These are phyloP conservation scores for Eulemur albifrons DNA, from an alignment of 2,797 vertebrate genomes.

Conservation along the genomic window DNA sequence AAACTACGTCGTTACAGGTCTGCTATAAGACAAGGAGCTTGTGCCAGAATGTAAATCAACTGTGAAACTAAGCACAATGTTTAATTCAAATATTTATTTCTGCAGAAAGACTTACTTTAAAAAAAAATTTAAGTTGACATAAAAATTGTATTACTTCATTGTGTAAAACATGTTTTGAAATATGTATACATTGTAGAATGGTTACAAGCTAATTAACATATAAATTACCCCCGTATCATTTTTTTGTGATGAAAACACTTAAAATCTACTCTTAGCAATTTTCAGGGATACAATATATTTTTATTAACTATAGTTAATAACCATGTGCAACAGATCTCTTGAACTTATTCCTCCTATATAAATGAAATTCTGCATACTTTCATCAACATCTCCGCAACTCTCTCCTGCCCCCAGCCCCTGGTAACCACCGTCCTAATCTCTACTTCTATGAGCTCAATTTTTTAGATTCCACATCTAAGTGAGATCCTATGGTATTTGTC, in stretches of 20 bases:
- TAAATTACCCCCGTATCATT: not conserved
- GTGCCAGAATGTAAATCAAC: not conserved
- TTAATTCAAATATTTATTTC: not conserved
- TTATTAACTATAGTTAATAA: not conserved
- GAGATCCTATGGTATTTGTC: not conserved
- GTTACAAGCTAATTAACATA: not conserved
- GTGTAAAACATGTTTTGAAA: not conserved
- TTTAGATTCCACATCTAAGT: not conserved
- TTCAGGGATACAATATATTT: not conserved
- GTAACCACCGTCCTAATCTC: not conserved
- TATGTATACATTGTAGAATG: not conserved
- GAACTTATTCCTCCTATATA: too few species aligned
- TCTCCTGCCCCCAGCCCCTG: not conserved
- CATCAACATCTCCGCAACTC: not conserved
- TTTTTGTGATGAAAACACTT: not conserved
- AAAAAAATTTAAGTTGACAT: not conserved
- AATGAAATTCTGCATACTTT: not conserved
- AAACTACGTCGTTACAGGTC: not conserved
- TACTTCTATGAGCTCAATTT: not conserved
- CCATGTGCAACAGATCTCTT: not conserved
- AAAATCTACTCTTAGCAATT: not conserved
- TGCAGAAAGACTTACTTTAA: not conserved
- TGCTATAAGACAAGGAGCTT: not conserved
- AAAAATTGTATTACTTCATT: not conserved
- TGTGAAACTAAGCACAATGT: not conserved